Evolutionary conservation across 2,797 vertebrate species (phyloP).

Genomic region (Rhabdophis nuchalis): DNA sequence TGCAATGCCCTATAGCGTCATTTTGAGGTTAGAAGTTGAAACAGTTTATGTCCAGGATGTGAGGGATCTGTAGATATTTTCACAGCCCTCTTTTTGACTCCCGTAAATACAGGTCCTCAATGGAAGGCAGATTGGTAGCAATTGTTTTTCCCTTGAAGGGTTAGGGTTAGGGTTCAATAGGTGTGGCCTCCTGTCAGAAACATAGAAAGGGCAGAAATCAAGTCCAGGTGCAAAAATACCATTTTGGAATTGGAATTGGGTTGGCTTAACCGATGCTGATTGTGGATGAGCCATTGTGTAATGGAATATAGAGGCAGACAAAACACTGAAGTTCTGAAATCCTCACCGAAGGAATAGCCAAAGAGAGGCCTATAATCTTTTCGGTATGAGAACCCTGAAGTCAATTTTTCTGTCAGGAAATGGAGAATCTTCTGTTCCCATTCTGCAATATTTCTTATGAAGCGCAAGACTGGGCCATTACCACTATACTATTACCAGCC

Average conservation of each 20-base stretch:
- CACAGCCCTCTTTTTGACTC: too few species aligned
- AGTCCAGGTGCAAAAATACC: not conserved
- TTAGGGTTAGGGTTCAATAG: too few species aligned
- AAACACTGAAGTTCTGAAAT: not conserved
- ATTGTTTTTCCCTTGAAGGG: too few species aligned
- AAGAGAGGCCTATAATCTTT: not conserved
- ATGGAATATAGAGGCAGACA: not conserved
- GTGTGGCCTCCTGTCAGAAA: not conserved
- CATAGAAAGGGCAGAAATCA: not conserved
- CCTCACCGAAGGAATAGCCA: not conserved
- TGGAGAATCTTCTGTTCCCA: not conserved
- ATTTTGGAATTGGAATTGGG: not conserved
- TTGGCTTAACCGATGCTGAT: not conserved
- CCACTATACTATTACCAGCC: not conserved
- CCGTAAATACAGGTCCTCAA: too few species aligned
- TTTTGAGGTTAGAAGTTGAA: too few species aligned
- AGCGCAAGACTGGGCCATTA: not conserved
- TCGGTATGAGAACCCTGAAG: not conserved
- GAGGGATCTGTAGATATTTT: too few species aligned
- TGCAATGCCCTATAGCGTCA: too few species aligned
- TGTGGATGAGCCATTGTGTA: not conserved
- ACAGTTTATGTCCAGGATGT: too few species aligned
- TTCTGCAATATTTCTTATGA: not conserved
- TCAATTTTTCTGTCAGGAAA: not conserved
- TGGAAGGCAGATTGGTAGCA: too few species aligned